A percentile compares a stretch with the other conserved stretches of the same genome.
Conservation (phyloP, 2,797 vertebrate species). For the Gallinago nigripennis region DNA sequence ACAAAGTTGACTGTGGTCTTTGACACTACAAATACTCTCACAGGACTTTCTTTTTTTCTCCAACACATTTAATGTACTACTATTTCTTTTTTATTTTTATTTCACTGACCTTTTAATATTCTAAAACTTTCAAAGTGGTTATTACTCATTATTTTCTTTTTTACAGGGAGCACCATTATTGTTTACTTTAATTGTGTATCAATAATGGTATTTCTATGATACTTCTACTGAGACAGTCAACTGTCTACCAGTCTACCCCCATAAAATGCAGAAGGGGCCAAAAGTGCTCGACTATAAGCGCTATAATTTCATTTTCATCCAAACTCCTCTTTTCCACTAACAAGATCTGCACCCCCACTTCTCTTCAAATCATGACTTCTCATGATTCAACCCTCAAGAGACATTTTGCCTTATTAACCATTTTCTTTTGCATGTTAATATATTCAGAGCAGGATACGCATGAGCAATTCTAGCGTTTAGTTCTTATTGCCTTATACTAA, state of each 20-base stretch:
- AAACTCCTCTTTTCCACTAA: neutral
- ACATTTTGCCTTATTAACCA: neutral
- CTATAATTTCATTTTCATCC: neutral
- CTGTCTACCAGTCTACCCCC: neutral
- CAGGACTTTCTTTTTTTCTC: neutral
- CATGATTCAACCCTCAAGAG: neutral
- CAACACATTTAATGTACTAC: neutral
- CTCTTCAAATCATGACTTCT: neutral
- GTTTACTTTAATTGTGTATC: neutral
- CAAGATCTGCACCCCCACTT: neutral
- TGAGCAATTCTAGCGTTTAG: neutral
- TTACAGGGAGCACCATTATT: neutral
- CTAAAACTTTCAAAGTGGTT: neutral
- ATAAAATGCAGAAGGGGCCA: neutral
- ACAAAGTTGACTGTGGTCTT: neutral
- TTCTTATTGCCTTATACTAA: neutral
- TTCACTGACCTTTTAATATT: neutral
- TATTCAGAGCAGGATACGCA: neutral
- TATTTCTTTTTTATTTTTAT: neutral
- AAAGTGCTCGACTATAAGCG: neutral
- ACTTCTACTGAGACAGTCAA: neutral
- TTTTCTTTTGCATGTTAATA: neutral
- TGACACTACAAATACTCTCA: neutral
- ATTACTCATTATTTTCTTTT: neutral
- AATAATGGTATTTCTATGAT: neutral